These are phyloP conservation scores for Athalia cordata DNA, from an alignment of 2,888 invertebrate species.

Conservation along the genomic window DNA sequence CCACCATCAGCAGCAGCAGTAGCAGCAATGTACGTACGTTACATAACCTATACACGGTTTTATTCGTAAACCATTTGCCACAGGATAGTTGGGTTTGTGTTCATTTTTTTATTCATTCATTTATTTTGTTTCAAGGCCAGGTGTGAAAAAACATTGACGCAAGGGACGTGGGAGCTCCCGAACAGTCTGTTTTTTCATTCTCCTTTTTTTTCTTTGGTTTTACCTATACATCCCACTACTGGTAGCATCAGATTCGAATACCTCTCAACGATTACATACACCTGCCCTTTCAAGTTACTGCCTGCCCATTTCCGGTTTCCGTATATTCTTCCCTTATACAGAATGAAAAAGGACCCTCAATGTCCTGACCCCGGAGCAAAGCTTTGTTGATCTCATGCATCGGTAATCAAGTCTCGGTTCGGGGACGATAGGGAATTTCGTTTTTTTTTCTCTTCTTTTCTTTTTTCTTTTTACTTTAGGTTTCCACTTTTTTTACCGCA, in stretches of 20 bases:
- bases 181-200: background rate
- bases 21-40: background rate
- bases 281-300: conserved; percentile 9
- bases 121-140: background rate
- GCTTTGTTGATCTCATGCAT: conserved; percentile 31
- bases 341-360: background rate
- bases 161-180: background rate
- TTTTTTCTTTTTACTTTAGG: background rate
- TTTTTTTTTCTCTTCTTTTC: too few relatives aligned
- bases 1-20: background rate
- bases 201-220: background rate
- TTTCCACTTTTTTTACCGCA: too few relatives aligned
- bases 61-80: conserved; percentile 1
- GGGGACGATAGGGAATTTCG: background rate
- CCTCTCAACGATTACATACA: conserved; percentile 17
- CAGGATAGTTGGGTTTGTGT: background rate
- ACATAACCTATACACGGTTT: background rate
- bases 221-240: background rate
- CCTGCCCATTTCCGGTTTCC: conserved; percentile 1
- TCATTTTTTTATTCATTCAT: conserved; percentile 1
- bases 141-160: too few relatives aligned
- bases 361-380: background rate
- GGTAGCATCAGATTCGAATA: conserved; percentile 10
- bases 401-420: conserved; percentile 18
- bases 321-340: background rate